Conservation (phyloP, 2,888 invertebrate species). For the Cecidostiba fungosa region DNA sequence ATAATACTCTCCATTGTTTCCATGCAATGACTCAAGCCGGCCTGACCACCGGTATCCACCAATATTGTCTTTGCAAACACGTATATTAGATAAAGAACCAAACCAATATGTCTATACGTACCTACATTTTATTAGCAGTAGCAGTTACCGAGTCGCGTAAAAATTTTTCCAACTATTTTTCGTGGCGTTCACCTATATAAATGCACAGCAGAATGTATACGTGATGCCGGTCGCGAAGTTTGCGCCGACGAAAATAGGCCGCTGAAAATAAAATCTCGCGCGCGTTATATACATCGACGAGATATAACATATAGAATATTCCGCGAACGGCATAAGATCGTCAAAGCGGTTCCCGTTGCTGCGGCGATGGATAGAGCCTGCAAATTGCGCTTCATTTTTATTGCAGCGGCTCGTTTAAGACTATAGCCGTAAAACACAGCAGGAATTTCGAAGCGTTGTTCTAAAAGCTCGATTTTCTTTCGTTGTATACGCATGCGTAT, state of each 20-base stretch:
- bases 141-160: too few species aligned
- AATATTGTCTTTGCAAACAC: neutral
- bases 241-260: conserved; percentile 45
- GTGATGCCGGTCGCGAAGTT: neutral
- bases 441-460: neutral
- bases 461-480: neutral
- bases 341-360: neutral
- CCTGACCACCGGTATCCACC: neutral
- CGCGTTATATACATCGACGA: neutral
- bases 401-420: neutral
- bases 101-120: too few species aligned
- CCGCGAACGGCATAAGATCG: neutral
- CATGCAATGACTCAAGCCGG: neutral
- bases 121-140: too few species aligned
- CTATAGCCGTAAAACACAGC: neutral
- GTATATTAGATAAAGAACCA: too few species aligned
- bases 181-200: too few species aligned
- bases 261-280: conserved; percentile 42
- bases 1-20: neutral
- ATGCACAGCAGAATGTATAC: neutral
- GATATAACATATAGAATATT: neutral
- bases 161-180: too few species aligned
- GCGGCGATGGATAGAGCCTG: neutral
- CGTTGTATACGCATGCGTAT: neutral
- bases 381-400: conserved; percentile 10